phyloP scores from a whole-genome alignment of 2,113 vertebrate species.

The human region DNA sequence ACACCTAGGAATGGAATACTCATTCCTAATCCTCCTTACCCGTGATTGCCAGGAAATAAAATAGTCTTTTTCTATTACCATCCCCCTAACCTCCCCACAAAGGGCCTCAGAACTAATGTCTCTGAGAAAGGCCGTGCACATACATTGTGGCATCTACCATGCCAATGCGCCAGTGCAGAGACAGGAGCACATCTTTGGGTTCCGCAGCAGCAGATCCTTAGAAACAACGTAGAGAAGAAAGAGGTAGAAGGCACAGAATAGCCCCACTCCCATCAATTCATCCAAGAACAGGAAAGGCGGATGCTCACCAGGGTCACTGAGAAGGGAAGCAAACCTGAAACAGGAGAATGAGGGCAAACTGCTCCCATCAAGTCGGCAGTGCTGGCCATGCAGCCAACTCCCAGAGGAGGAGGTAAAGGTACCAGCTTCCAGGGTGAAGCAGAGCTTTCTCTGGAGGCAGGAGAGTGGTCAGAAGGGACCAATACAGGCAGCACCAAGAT shows the following conservation, averaged over 20 bases:
- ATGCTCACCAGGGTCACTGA: background rate
- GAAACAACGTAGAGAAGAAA: background rate
- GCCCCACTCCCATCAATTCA: background rate
- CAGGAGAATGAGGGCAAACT: background rate
- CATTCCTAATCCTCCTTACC: background rate
- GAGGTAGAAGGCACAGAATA: constrained; percentile 14
- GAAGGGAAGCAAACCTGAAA: background rate
- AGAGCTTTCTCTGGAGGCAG: background rate
- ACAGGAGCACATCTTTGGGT: background rate
- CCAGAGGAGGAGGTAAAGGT: background rate
- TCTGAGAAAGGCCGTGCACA: fast-evolving
- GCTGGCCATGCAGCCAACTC: background rate
- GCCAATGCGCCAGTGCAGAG: fast-evolving
- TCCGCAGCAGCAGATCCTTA: background rate
- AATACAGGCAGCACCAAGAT: background rate
- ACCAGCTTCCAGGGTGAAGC: background rate
- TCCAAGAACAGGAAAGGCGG: background rate
- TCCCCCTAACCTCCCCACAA: fast-evolving
- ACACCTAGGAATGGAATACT: background rate
- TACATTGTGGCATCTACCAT: fast-evolving
- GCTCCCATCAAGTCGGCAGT: background rate
- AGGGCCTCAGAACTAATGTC: background rate
- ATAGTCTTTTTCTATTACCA: background rate
- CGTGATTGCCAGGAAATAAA: background rate
- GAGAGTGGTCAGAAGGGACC: background rate